A percentile compares a stretch with the other conserved stretches of the same genome.
Evolutionary conservation across 2,888 invertebrate genomes (phyloP).

Genomic region (Ophion costatus): DNA sequence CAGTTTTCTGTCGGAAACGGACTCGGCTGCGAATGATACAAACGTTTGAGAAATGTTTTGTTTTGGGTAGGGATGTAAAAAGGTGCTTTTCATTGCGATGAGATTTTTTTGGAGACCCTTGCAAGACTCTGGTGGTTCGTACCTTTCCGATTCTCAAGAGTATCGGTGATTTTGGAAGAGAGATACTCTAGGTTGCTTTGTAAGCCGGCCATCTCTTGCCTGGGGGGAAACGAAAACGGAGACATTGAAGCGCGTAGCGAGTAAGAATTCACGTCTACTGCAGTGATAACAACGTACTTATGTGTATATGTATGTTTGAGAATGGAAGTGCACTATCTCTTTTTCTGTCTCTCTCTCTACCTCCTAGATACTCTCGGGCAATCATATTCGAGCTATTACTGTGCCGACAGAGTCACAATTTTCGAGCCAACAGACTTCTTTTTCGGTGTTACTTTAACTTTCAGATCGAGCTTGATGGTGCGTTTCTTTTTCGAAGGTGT

Average conservation of each 20-base stretch:
- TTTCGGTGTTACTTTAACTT: constrained; percentile 82
- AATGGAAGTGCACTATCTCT: constrained; percentile 40
- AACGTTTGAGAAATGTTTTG: not conserved
- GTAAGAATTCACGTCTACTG: not conserved
- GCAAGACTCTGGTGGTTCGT: not conserved
- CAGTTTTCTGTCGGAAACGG: constrained; percentile 48
- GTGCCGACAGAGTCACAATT: constrained; percentile 79
- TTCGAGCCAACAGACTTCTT: constrained; percentile 78
- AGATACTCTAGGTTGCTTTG: constrained; percentile 91
- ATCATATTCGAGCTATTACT: constrained; percentile 74
- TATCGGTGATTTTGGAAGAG: constrained; percentile 83
- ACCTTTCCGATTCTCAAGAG: constrained; percentile 75
- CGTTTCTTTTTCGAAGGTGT: constrained; percentile 81
- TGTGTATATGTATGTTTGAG: constrained; percentile 38
- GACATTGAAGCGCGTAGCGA: constrained; percentile 6
- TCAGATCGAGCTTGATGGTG: constrained; percentile 82
- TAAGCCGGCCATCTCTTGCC: constrained; percentile 92
- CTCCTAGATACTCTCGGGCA: constrained; percentile 70
- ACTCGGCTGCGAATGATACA: constrained; percentile 42
- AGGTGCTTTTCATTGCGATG: not conserved
- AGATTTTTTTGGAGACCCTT: not conserved
- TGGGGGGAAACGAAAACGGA: constrained; percentile 78
- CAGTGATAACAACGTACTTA: constrained; percentile 54
- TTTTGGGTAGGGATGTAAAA: not conserved
- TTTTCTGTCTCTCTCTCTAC: constrained; percentile 1